Percentiles rank a stretch among this genome's conserved stretches.
Evolutionary conservation across 2,113 vertebrate species (phyloP).

Genomic region (Orcinus orca): DNA sequence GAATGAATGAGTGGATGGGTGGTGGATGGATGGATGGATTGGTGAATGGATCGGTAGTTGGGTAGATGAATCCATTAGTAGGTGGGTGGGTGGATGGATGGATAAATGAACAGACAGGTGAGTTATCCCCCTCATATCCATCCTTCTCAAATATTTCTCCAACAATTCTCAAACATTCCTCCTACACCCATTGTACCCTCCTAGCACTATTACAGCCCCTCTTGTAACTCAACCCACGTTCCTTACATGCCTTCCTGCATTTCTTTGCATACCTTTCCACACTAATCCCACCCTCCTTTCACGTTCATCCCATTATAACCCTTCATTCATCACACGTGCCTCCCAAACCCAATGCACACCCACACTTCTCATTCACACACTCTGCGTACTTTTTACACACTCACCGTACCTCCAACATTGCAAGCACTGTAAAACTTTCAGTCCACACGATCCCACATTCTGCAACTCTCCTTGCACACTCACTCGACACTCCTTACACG

Average conservation of each 20-base stretch:
- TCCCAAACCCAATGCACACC: not conserved
- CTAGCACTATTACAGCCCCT: not conserved
- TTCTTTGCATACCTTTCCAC: not conserved
- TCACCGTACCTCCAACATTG: not conserved
- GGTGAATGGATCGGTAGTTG: fast-evolving
- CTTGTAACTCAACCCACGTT: not conserved
- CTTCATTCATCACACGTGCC: not conserved
- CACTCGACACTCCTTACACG: not conserved
- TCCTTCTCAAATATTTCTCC: not conserved
- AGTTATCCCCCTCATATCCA: not conserved
- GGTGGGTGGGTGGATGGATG: not conserved
- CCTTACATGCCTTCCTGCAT: not conserved
- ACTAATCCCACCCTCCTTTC: not conserved
- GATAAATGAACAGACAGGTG: not conserved
- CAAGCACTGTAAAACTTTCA: not conserved
- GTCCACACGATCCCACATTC: not conserved
- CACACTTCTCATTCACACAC: not conserved
- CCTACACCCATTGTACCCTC: not conserved
- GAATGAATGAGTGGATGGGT: not conserved
- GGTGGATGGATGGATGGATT: too few species aligned
- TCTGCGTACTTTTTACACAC: not conserved
- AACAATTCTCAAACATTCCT: not conserved
- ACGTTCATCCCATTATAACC: not conserved
- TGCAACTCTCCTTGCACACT: not conserved
- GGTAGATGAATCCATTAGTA: not conserved